Evolutionary conservation across 2,888 invertebrate species (phyloP), one percentile per base, ranked within the genome.

Genomic region (Rhagonycha lutea): DNA sequence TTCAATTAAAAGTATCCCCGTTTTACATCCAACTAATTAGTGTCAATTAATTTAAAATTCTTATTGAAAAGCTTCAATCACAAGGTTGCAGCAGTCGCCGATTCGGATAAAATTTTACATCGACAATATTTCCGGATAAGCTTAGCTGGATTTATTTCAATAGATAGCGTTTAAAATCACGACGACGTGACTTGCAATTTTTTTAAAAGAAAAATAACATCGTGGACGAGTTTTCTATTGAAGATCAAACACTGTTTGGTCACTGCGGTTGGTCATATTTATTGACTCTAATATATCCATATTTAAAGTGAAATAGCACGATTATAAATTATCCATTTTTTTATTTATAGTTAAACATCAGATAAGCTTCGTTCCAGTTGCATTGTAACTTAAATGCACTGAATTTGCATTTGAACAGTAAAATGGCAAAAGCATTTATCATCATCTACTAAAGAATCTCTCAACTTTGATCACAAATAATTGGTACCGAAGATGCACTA

Each of bases 1-100:
- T 80, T 79, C 73, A 80, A 78, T 80, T 77, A 75, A 72, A 70
- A 70, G 47, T 72, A 70, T 72, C 69, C 68, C 72, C 68, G 68
- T 72, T 71, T 75, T 72, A 63, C 61, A 65, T 69, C 47, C 47
- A n/a, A 47, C 69, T 75, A 75, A 75, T 75, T 68, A 72, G 61
- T 70, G 63, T 68, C 75, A 65, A 60, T 74, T 23, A 29, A 65
- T 71, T 47, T 71, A 23, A 71, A 47, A 65, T 65, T 62, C 63
- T 8, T 47, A 65, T 71, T 71, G 29, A 29, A 60, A 11, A n/a
- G 47, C 47, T 47, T 47, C 47, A 47, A 47, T 47, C 47, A 47
- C 47, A n/a, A n/a, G 47, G n/a, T 12, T n/a, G 47, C 47, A 47
- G 47, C 47, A 47, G 47, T n/a, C 47, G n/a, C n/a, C 47, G 47